Conservation (phyloP, 2,888 invertebrate species). For the Orchesella flavescens region DNA sequence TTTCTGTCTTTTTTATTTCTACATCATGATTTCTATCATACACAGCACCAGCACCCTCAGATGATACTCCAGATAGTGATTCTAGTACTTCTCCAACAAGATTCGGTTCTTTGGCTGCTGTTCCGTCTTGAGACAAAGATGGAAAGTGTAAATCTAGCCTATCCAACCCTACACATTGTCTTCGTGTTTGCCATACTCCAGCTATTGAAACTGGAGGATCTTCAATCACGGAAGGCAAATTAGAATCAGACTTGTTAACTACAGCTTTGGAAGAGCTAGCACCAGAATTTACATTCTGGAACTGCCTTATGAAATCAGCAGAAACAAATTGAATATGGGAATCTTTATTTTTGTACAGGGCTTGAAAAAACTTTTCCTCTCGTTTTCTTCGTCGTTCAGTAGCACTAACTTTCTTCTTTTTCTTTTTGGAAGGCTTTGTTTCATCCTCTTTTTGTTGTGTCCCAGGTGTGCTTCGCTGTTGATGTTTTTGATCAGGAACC, state of each 20-base stretch:
- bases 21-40: neutral
- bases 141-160: neutral
- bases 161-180: neutral
- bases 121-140: neutral
- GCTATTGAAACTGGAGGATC: neutral
- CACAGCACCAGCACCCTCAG: neutral
- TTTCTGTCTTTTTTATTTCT: neutral
- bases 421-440: constrained; percentile 28
- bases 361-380: constrained; percentile 63
- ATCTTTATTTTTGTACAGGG: constrained; percentile 67
- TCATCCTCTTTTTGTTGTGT: neutral
- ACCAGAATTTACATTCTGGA: constrained; percentile 28
- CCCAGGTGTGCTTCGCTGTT: neutral
- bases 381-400: constrained; percentile 56
- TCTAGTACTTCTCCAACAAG: no score
- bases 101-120: neutral
- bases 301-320: constrained; percentile 54
- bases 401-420: constrained; percentile 61
- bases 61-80: neutral
- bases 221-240: no score
- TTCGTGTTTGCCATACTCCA: neutral
- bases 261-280: no score
- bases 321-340: constrained; percentile 66
- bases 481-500: neutral
- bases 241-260: no score